phyloP scores from a whole-genome alignment of 2,113 vertebrate genomes.

The Mirza zaza region DNA sequence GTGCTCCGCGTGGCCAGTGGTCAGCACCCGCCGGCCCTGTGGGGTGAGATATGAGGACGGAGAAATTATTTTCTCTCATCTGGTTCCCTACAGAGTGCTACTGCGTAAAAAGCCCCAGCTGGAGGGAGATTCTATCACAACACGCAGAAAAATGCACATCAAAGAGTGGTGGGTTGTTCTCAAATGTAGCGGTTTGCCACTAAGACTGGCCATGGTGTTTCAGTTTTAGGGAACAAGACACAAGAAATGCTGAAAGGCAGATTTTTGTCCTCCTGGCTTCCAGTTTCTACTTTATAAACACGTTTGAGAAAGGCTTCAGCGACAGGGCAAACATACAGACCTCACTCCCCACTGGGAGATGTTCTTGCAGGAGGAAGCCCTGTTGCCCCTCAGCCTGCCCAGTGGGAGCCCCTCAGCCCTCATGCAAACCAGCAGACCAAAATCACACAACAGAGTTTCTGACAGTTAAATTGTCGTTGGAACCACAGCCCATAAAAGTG shows the following conservation, averaged over 20 bases:
- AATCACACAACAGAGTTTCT: not conserved
- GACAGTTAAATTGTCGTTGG: not conserved
- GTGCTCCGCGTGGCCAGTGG: not conserved
- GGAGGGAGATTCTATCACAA: not conserved
- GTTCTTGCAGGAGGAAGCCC: not conserved
- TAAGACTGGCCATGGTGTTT: not conserved
- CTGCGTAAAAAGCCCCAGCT: not conserved
- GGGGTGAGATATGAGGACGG: not conserved
- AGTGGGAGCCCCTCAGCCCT: not conserved
- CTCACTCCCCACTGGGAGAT: not conserved
- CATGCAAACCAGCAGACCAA: not conserved
- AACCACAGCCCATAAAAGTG: not conserved
- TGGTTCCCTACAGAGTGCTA: not conserved
- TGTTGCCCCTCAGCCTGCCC: not conserved
- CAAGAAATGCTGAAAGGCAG: not conserved
- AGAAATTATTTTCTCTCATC: not conserved
- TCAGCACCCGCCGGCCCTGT: not conserved
- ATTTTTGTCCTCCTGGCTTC: not conserved
- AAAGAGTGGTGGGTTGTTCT: not conserved
- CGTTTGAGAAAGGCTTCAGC: not conserved
- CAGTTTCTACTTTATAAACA: not conserved
- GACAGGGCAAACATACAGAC: not conserved
- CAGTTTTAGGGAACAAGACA: not conserved
- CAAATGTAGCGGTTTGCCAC: not conserved
- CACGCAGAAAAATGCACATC: not conserved